These are phyloP conservation scores for Actenoides lindsayi DNA, from an alignment of 2,113 vertebrate species.

Conservation along the genomic window DNA sequence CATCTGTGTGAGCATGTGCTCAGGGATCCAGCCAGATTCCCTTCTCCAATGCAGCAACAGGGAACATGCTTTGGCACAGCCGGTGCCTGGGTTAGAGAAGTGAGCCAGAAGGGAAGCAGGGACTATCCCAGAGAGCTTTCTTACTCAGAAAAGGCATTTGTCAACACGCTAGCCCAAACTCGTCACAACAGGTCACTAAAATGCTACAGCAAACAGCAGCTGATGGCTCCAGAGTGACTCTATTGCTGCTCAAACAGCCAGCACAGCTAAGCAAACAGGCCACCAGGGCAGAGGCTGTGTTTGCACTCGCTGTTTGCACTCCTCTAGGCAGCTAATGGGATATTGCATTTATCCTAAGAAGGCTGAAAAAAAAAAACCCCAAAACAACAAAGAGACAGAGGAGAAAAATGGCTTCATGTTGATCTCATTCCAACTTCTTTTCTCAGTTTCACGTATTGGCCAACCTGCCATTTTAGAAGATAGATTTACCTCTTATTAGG, in stretches of 20 bases:
- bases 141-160: slow-evolving; percentile 39
- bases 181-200: slow-evolving; percentile 46
- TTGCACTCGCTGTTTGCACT: slow-evolving; percentile 39
- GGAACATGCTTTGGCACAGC: neutral
- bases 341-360: slow-evolving; percentile 13
- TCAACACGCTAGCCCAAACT: slow-evolving; percentile 10
- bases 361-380: neutral
- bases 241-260: slow-evolving; percentile 50
- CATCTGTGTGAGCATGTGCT: neutral
- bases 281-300: neutral
- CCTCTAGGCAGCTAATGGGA: neutral
- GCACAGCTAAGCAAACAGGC: slow-evolving; percentile 62
- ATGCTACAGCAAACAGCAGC: slow-evolving; percentile 29
- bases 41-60: neutral
- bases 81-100: neutral
- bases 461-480: slow-evolving; percentile 17
- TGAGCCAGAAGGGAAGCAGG: neutral
- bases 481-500: neutral
- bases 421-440: neutral
- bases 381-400: neutral
- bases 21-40: neutral
- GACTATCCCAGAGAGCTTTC: neutral
- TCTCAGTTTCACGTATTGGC: neutral
- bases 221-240: slow-evolving; percentile 24
- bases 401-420: neutral